Percentiles rank a stretch among this genome's conserved stretches.
phyloP scores from a whole-genome alignment of 2,113 vertebrate species.

The Regulus satrapa region DNA sequence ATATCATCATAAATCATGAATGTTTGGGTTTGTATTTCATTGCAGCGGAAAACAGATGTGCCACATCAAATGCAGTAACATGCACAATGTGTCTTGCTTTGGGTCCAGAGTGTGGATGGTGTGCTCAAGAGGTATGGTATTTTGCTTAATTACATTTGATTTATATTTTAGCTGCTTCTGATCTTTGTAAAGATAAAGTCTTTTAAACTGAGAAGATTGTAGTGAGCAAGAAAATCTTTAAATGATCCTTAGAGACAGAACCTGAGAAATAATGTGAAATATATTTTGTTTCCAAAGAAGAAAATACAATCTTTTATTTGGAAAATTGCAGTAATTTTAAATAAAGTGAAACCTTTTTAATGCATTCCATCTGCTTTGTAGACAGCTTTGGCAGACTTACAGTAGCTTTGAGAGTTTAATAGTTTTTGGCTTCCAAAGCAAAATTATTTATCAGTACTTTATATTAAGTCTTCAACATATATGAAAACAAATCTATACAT shows the following conservation, averaged over 20 bases:
- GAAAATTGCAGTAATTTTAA: slow-evolving; percentile 69
- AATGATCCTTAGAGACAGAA: slow-evolving; percentile 28
- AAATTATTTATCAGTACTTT: slow-evolving; percentile 32
- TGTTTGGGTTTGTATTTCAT: slow-evolving; percentile 51
- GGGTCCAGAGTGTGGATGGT: slow-evolving; percentile 94
- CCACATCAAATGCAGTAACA: slow-evolving; percentile 76
- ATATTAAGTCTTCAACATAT: not conserved
- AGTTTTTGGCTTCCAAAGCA: slow-evolving; percentile 18
- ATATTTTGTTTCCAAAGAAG: slow-evolving; percentile 25
- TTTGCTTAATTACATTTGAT: not conserved
- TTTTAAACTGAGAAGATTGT: slow-evolving; percentile 11
- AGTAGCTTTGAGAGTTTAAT: slow-evolving; percentile 38
- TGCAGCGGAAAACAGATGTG: slow-evolving; percentile 84
- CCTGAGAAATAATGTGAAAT: slow-evolving; percentile 51
- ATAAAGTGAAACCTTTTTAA: slow-evolving; percentile 66
- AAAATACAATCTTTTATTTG: slow-evolving; percentile 62
- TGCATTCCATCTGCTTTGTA: slow-evolving; percentile 65
- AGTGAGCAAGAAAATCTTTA: slow-evolving; percentile 22
- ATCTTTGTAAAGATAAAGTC: not conserved
- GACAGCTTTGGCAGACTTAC: slow-evolving; percentile 45
- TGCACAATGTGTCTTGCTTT: slow-evolving; percentile 85
- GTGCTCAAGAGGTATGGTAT: slow-evolving; percentile 87
- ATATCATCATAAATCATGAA: slow-evolving; percentile 17
- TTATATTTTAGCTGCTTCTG: not conserved
- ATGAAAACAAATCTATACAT: not conserved